Percentiles rank a stretch among this genome's conserved stretches.
These are phyloP conservation scores for Limnothrissa miodon DNA, from an alignment of 2,113 vertebrate species.

Conservation along the genomic window DNA sequence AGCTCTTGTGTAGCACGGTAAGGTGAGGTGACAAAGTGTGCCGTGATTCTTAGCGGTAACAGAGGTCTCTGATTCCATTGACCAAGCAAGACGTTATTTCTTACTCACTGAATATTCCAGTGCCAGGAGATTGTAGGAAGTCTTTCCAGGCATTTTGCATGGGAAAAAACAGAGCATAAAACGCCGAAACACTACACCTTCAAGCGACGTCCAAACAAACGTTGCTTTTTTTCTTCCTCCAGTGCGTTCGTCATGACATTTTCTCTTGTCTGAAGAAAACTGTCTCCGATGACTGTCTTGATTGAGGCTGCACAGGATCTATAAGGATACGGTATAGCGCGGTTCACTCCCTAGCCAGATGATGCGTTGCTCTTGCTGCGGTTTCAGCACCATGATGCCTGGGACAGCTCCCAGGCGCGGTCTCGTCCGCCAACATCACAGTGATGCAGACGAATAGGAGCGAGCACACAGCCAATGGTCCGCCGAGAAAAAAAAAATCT, in stretches of 20 bases:
- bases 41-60: constrained; percentile 8
- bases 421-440: constrained; percentile 39
- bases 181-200: constrained; percentile 18
- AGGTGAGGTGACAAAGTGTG: constrained; percentile 2
- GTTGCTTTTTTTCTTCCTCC: background rate
- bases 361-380: constrained; percentile 36
- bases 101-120: constrained; percentile 19
- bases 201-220: constrained; percentile 8
- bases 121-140: background rate
- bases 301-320: background rate
- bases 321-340: constrained; percentile 6
- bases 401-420: constrained; percentile 59
- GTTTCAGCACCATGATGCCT: constrained; percentile 55
- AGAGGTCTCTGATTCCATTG: constrained; percentile 2
- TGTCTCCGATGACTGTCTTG: constrained; percentile 5
- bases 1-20: constrained; percentile 7
- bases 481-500: background rate
- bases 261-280: background rate
- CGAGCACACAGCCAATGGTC: constrained; percentile 28
- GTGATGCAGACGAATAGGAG: constrained; percentile 38
- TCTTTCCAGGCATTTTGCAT: constrained; percentile 1
- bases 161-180: background rate
- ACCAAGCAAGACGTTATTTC: constrained; percentile 23
- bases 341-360: constrained; percentile 6
- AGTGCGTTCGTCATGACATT: background rate